These are phyloP conservation scores for Bombus affinis DNA, from an alignment of 1,140 invertebrate genomes.

Conservation along the genomic window DNA sequence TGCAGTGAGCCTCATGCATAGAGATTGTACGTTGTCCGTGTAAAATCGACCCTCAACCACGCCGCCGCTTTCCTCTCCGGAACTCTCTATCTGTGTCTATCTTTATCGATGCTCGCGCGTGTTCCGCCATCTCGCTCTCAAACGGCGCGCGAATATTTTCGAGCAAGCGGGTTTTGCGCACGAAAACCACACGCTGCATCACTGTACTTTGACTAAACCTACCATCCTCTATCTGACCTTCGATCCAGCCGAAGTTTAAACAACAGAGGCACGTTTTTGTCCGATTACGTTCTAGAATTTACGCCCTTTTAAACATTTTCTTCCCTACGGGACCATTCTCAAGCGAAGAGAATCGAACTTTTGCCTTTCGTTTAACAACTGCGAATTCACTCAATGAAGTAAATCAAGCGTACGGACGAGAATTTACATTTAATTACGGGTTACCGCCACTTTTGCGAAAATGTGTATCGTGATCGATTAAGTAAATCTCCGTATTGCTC, in stretches of 20 bases:
- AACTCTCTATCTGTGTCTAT: slow-evolving; percentile 21
- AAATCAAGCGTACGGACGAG: not conserved
- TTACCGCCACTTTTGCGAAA: slow-evolving; percentile 20
- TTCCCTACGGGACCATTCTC: not conserved
- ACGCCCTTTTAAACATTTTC: not conserved
- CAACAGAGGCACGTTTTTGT: slow-evolving; percentile 27
- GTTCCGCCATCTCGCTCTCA: not conserved
- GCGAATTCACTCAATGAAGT: not conserved
- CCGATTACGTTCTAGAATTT: not conserved
- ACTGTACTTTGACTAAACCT: slow-evolving; percentile 35
- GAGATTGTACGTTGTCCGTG: slow-evolving; percentile 79
- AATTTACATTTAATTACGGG: slow-evolving; percentile 63
- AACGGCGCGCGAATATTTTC: slow-evolving; percentile 13
- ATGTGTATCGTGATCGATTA: slow-evolving; percentile 56
- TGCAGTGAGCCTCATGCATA: slow-evolving; percentile 80
- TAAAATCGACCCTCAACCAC: slow-evolving; percentile 72
- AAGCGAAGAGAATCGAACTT: too few relatives aligned
- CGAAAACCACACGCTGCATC: slow-evolving; percentile 20
- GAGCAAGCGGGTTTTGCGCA: not conserved
- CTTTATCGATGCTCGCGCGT: not conserved
- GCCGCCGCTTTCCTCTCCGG: slow-evolving; percentile 26
- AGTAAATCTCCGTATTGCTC: slow-evolving; percentile 58
- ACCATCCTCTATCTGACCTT: slow-evolving; percentile 55
- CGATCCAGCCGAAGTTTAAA: slow-evolving; percentile 40
- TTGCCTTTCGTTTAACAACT: not conserved